phyloP scores from a whole-genome alignment of 1,140 invertebrate species.

The Listronotus oregonensis region DNA sequence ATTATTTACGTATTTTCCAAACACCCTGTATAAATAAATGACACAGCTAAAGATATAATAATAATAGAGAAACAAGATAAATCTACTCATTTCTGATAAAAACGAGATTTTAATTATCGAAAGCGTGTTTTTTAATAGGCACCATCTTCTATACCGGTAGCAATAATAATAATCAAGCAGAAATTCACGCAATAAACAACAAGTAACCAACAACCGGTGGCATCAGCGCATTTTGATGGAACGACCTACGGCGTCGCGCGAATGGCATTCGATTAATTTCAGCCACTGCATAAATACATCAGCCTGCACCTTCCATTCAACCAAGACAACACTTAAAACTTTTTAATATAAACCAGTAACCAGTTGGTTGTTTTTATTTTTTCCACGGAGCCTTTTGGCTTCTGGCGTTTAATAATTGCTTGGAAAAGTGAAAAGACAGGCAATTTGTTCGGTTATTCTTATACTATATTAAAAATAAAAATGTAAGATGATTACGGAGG shows the following conservation, averaged over 20 bases:
- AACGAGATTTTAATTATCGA: no score
- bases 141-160: no score
- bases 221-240: conserved; percentile 30
- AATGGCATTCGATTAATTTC: conserved; percentile 54
- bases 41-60: no score
- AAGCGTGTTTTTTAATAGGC: no score
- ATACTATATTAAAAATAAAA: conserved; percentile 24
- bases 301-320: conserved; percentile 37
- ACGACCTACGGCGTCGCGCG: conserved; percentile 51
- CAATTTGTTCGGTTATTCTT: conserved; percentile 21
- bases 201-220: conserved; percentile 9
- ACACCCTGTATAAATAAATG: no score
- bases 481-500: conserved; percentile 16
- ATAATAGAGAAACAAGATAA: no score
- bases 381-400: conserved; percentile 24
- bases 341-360: conserved; percentile 31
- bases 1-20: no score
- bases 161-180: no score
- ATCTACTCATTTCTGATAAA: no score
- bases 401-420: conserved; percentile 33
- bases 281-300: conserved; percentile 47
- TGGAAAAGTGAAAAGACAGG: conserved; percentile 35
- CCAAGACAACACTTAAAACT: conserved; percentile 28
- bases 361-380: conserved; percentile 30
- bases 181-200: no score